These are phyloP conservation scores for Erynnis tages DNA, from an alignment of 2,888 invertebrate species.

Conservation along the genomic window DNA sequence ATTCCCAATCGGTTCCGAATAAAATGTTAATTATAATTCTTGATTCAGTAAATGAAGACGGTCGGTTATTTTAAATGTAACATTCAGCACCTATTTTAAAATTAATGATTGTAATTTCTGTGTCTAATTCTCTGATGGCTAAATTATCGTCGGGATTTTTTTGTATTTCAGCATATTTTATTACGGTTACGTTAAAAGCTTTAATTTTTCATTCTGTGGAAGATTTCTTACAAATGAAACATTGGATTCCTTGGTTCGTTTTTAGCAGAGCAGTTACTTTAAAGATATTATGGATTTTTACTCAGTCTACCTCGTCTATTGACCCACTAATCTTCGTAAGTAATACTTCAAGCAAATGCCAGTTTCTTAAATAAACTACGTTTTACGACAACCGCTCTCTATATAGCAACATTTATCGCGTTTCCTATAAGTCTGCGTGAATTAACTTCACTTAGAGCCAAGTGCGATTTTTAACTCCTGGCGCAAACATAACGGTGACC, in stretches of 20 bases:
- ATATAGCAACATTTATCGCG: conserved; percentile 12
- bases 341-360: neutral
- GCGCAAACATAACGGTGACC: conserved; percentile 4
- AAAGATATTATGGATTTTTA: no score
- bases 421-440: conserved; percentile 4
- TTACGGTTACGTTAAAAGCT: no score
- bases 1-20: conserved; percentile 22
- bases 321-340: no score
- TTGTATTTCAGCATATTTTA: no score
- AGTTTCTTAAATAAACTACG: neutral
- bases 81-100: conserved; percentile 2
- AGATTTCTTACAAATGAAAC: no score
- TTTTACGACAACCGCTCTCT: neutral
- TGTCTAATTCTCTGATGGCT: conserved; percentile 8
- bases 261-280: no score
- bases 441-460: conserved; percentile 4
- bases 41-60: conserved; percentile 9
- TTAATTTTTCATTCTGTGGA: no score
- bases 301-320: no score
- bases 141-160: no score
- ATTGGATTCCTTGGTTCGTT: no score
- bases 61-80: neutral
- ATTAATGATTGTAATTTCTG: conserved; percentile 3
- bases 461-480: conserved; percentile 8
- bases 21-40: conserved; percentile 16